phyloP scores from a whole-genome alignment of 2,797 vertebrate genomes.

The Arrhamphus sclerolepis region DNA sequence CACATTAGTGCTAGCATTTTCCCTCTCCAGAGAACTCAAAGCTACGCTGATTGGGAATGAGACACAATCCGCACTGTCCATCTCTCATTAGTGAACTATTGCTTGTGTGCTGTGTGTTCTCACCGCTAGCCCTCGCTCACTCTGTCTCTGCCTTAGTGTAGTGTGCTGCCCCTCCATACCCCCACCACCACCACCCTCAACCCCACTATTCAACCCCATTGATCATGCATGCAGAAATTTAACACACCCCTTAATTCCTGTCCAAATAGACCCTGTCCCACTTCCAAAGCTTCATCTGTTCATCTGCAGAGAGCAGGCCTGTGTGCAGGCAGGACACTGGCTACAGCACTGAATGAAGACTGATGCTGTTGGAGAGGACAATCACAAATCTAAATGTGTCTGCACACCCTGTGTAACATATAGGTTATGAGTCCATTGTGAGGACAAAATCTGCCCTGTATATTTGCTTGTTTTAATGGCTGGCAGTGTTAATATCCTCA shows the following conservation, averaged over 20 bases:
- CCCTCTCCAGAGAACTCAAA: conserved; percentile 62
- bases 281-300: conserved; percentile 71
- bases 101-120: conserved; percentile 70
- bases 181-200: conserved; percentile 13
- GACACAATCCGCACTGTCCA: conserved; percentile 70
- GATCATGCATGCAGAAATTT: conserved; percentile 99
- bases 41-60: conserved; percentile 72
- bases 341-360: conserved; percentile 23
- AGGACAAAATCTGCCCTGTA: background rate
- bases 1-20: conserved; percentile 57
- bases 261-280: conserved; percentile 82
- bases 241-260: conserved; percentile 92
- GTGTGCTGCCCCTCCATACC: background rate
- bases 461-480: background rate
- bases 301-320: conserved; percentile 74
- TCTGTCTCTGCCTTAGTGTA: conserved; percentile 39
- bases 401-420: conserved; percentile 11
- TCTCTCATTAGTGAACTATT: conserved; percentile 87
- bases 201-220: conserved; percentile 85
- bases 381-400: conserved; percentile 32
- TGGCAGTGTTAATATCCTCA: background rate
- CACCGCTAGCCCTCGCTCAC: conserved; percentile 29
- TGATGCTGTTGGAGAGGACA: conserved; percentile 28
- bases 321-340: conserved; percentile 42
- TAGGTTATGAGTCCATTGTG: conserved; percentile 1